Percentiles rank a stretch among this genome's conserved stretches.
phyloP scores from a whole-genome alignment of 1,140 invertebrate genomes.

The Drepana arcuata region DNA sequence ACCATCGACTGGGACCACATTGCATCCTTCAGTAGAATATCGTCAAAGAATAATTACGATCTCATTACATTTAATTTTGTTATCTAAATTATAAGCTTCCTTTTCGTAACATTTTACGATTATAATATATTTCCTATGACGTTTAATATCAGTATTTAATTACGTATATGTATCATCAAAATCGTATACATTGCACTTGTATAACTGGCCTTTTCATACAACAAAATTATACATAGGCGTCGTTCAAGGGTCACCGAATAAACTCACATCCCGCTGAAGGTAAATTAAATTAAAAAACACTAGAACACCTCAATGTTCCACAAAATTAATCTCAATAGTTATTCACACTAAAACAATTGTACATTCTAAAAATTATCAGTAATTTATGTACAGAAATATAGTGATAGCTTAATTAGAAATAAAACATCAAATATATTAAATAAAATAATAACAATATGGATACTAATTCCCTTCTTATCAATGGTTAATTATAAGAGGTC shows the following conservation, averaged over 20 bases:
- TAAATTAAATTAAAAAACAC: slow-evolving; percentile 21
- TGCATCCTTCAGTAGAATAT: too few relatives aligned
- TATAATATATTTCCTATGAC: slow-evolving; percentile 57
- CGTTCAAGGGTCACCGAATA: too few relatives aligned
- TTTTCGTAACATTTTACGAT: slow-evolving; percentile 58
- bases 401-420: slow-evolving; percentile 69
- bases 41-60: too few relatives aligned
- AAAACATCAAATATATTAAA: slow-evolving; percentile 73
- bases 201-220: slow-evolving; percentile 61
- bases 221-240: slow-evolving; percentile 27
- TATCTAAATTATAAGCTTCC: slow-evolving; percentile 43
- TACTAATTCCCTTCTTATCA: slow-evolving; percentile 72
- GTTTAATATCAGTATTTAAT: slow-evolving; percentile 62
- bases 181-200: slow-evolving; percentile 72
- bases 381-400: slow-evolving; percentile 65
- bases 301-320: slow-evolving; percentile 46
- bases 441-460: slow-evolving; percentile 73
- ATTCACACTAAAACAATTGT: slow-evolving; percentile 72
- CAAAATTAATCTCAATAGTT: slow-evolving; percentile 61
- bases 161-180: slow-evolving; percentile 70
- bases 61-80: slow-evolving; percentile 32
- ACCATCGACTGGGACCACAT: too few relatives aligned
- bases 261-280: too few relatives aligned
- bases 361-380: slow-evolving; percentile 65
- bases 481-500: slow-evolving; percentile 73